Conservation (phyloP, 2,113 vertebrate species). For the Pangasianodon gigas region DNA sequence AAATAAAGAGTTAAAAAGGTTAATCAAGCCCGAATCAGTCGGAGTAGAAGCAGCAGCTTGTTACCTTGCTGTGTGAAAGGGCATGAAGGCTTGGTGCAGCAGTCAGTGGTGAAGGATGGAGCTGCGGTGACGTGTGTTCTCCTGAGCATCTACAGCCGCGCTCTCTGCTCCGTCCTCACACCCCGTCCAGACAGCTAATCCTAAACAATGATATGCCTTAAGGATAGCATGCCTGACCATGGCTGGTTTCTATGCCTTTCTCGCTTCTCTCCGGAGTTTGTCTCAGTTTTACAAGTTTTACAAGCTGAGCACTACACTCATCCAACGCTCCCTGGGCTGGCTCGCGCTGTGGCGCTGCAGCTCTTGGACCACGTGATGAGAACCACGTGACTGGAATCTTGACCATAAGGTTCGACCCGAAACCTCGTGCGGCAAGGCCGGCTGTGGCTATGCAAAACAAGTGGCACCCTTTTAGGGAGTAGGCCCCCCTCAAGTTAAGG, state of each 20-base stretch:
- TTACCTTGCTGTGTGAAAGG: conserved; percentile 17
- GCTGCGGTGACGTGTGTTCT: not conserved
- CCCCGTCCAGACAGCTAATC: not conserved
- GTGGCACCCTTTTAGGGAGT: not conserved
- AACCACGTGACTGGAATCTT: conserved; percentile 46
- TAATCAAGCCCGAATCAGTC: not conserved
- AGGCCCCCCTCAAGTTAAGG: not conserved
- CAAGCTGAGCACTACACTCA: not conserved
- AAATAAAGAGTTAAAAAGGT: not conserved
- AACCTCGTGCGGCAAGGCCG: conserved; percentile 1
- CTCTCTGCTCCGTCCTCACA: conserved; percentile 8
- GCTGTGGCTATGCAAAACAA: conserved; percentile 12
- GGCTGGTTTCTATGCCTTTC: not conserved
- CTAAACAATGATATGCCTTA: not conserved
- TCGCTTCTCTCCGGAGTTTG: not conserved
- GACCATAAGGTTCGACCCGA: conserved; percentile 2
- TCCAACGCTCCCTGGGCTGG: conserved; percentile 3
- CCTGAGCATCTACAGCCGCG: conserved; percentile 25
- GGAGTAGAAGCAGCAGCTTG: not conserved
- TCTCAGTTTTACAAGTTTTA: conserved; percentile 4
- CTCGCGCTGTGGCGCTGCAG: not conserved
- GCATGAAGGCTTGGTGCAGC: conserved; percentile 5
- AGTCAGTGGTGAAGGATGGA: conserved; percentile 38
- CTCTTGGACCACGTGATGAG: conserved; percentile 12
- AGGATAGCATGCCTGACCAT: conserved; percentile 24